Percentiles rank a stretch among this genome's conserved stretches.
phyloP scores from a whole-genome alignment of 2,797 vertebrate genomes.

The Coranthus polyacanthus region DNA sequence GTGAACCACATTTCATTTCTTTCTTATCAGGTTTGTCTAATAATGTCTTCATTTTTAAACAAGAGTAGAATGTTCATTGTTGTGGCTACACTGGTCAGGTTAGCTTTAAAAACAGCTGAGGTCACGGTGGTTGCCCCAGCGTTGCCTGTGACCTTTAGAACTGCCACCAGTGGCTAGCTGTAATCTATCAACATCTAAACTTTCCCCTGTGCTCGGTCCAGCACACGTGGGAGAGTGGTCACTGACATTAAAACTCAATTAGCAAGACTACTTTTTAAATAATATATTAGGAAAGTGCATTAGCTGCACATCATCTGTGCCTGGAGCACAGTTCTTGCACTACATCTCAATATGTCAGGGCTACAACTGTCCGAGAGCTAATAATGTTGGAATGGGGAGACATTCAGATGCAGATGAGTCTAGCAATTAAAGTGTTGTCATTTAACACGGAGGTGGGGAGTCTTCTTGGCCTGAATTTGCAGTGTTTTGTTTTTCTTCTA shows the following conservation, averaged over 20 bases:
- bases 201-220: slow-evolving; percentile 77
- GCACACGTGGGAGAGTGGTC: slow-evolving; percentile 79
- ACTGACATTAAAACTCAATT: slow-evolving; percentile 89
- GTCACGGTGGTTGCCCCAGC: slow-evolving; percentile 37
- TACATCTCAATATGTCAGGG: slow-evolving; percentile 82
- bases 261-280: slow-evolving; percentile 84
- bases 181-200: slow-evolving; percentile 86
- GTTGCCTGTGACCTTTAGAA: slow-evolving; percentile 81
- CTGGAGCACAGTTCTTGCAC: slow-evolving; percentile 68
- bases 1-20: background rate
- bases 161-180: slow-evolving; percentile 70
- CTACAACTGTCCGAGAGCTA: slow-evolving; percentile 66
- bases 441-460: slow-evolving; percentile 38
- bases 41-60: slow-evolving; percentile 20
- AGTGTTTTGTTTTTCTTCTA: slow-evolving; percentile 2
- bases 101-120: too few species aligned
- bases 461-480: slow-evolving; percentile 17
- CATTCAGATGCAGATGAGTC: slow-evolving; percentile 65
- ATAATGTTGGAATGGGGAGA: slow-evolving; percentile 60
- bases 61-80: slow-evolving; percentile 2
- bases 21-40: too few species aligned
- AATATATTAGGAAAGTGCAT: slow-evolving; percentile 87
- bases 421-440: slow-evolving; percentile 57
- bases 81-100: background rate
- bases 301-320: slow-evolving; percentile 74